phyloP scores from a whole-genome alignment of 1,140 invertebrate species.

The Bombus confusus region DNA sequence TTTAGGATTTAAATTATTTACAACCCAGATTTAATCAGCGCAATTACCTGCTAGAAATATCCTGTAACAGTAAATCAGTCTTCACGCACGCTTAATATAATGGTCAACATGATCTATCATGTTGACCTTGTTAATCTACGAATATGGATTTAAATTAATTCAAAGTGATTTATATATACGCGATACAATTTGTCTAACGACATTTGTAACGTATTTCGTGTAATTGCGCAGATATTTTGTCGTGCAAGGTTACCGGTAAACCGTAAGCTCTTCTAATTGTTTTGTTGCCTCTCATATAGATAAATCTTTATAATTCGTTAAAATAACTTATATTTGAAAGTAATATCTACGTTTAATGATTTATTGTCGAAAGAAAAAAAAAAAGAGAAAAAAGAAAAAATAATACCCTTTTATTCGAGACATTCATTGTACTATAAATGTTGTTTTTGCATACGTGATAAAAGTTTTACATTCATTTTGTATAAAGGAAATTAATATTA shows the following conservation, averaged over 20 bases:
- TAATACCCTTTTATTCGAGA: not conserved
- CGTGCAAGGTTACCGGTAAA: slow-evolving; percentile 22
- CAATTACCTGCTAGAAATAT: slow-evolving; percentile 54
- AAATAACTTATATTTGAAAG: not conserved
- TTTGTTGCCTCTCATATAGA: not conserved
- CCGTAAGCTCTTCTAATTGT: slow-evolving; percentile 24
- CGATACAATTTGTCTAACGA: slow-evolving; percentile 30
- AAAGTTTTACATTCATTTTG: not conserved
- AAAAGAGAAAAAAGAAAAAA: not conserved
- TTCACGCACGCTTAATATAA: slow-evolving; percentile 49
- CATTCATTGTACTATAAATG: slow-evolving; percentile 3
- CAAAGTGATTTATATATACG: slow-evolving; percentile 49
- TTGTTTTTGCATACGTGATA: not conserved
- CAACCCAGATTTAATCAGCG: slow-evolving; percentile 49
- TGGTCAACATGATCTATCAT: slow-evolving; percentile 38
- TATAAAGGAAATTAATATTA: slow-evolving; percentile 1
- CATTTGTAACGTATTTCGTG: slow-evolving; percentile 38
- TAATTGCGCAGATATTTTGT: slow-evolving; percentile 31
- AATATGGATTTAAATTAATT: slow-evolving; percentile 44
- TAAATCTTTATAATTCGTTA: not conserved
- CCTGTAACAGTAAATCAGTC: slow-evolving; percentile 52
- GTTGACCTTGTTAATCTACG: slow-evolving; percentile 38
- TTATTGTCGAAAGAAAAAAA: slow-evolving; percentile 4
- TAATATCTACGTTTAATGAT: slow-evolving; percentile 2
- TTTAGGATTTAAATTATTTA: slow-evolving; percentile 60